These are phyloP conservation scores for Agelastica alni DNA, from an alignment of 2,888 invertebrate genomes.

Conservation along the genomic window DNA sequence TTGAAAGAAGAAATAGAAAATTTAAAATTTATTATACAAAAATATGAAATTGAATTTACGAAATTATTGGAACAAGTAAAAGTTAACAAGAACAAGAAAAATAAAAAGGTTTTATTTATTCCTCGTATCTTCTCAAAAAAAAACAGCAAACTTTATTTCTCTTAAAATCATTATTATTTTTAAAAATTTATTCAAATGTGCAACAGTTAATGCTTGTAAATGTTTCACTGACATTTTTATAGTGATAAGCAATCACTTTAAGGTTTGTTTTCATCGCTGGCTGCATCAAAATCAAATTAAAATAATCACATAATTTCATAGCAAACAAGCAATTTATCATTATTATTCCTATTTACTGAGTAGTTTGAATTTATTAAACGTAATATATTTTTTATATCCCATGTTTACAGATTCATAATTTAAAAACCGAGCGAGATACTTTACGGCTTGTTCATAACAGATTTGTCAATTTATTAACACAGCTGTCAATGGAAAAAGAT, in stretches of 20 bases:
- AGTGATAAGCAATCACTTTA: too few relatives aligned
- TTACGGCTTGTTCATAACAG: slow-evolving; percentile 48
- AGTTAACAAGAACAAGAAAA: slow-evolving; percentile 45
- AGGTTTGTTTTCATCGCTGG: too few relatives aligned
- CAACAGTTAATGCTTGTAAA: slow-evolving; percentile 1
- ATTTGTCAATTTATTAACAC: slow-evolving; percentile 46
- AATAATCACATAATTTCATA: too few relatives aligned
- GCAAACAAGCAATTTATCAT: too few relatives aligned
- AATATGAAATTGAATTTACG: slow-evolving; percentile 36
- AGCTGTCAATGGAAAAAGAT: slow-evolving; percentile 49
- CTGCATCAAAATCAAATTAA: too few relatives aligned
- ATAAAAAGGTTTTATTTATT: slow-evolving; percentile 39
- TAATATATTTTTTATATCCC: slow-evolving; percentile 14
- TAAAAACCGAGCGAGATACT: slow-evolving; percentile 48
- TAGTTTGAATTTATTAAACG: not conserved
- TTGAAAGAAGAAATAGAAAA: slow-evolving; percentile 43
- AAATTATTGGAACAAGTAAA: slow-evolving; percentile 43
- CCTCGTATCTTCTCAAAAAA: too few relatives aligned
- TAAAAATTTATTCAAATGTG: not conserved
- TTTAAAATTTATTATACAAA: slow-evolving; percentile 34
- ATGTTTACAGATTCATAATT: slow-evolving; percentile 41
- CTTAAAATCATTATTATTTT: too few relatives aligned
- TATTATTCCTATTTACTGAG: too few relatives aligned
- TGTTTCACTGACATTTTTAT: too few relatives aligned
- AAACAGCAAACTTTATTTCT: too few relatives aligned